phyloP scores from a whole-genome alignment of 2,113 vertebrate species.

The Brienomyrus brachyistius region DNA sequence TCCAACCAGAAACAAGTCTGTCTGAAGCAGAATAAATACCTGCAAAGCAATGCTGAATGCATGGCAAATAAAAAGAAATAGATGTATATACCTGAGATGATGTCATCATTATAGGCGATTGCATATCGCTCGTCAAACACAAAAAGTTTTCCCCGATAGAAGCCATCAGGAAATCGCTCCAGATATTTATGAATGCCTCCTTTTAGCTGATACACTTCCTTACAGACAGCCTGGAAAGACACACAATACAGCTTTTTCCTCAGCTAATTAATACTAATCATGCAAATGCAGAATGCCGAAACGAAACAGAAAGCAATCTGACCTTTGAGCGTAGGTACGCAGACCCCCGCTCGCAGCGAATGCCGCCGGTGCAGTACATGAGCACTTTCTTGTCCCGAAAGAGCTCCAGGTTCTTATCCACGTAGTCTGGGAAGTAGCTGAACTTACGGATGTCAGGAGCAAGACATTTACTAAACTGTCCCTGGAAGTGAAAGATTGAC shows the following conservation, averaged over 20 bases:
- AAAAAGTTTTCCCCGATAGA: conserved; percentile 92
- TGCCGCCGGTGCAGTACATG: conserved; percentile 97
- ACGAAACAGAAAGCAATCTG: neutral
- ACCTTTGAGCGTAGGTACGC: conserved; percentile 92
- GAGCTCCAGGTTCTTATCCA: conserved; percentile 85
- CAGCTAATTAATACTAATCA: neutral
- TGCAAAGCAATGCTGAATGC: neutral
- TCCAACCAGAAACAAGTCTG: neutral
- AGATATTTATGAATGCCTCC: conserved; percentile 96
- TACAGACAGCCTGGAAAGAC: conserved; percentile 74
- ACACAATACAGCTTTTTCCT: neutral
- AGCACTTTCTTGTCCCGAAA: conserved; percentile 84
- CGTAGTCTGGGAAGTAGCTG: conserved; percentile 92
- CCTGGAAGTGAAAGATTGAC: conserved; percentile 53
- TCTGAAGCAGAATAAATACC: neutral
- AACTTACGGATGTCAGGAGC: conserved; percentile 96
- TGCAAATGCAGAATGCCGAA: neutral
- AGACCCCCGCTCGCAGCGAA: conserved; percentile 90
- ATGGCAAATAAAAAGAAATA: neutral
- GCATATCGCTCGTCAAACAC: conserved; percentile 94
- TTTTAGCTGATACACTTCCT: conserved; percentile 88
- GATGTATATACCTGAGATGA: conserved; percentile 74
- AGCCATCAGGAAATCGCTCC: conserved; percentile 86
- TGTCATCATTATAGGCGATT: conserved; percentile 74
- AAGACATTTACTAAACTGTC: conserved; percentile 79